These are phyloP conservation scores for Hoplostethus atlanticus DNA, from an alignment of 2,797 vertebrate species.

Conservation along the genomic window DNA sequence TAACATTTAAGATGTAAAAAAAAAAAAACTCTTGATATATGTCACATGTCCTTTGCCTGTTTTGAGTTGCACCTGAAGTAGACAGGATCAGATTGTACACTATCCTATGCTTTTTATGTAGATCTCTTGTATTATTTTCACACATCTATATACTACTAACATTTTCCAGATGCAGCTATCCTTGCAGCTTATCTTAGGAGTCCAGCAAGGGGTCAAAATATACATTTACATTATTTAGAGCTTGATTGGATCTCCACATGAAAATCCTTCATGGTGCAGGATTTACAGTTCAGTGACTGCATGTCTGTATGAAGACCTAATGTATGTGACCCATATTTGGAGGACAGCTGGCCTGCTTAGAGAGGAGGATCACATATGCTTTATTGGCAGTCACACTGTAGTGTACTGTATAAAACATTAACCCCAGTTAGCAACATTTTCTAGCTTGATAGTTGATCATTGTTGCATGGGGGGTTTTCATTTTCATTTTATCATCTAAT, in stretches of 20 bases:
- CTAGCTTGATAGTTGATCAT: not conserved
- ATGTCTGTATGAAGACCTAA: constrained; percentile 47
- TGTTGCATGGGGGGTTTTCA: too few relatives aligned
- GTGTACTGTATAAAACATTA: constrained; percentile 60
- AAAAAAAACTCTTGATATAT: not conserved
- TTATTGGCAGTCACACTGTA: constrained; percentile 48
- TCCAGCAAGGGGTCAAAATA: constrained; percentile 16
- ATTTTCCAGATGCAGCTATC: not conserved
- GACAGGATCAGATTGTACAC: not conserved
- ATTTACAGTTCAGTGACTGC: constrained; percentile 14
- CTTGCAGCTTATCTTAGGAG: too few relatives aligned
- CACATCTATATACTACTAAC: not conserved
- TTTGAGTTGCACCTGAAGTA: constrained; percentile 5
- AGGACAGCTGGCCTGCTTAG: constrained; percentile 70
- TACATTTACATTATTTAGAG: constrained; percentile 45
- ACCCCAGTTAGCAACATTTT: constrained; percentile 58
- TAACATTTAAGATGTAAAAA: not conserved
- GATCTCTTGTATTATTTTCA: not conserved
- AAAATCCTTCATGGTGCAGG: constrained; percentile 45
- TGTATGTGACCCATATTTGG: constrained; percentile 74
- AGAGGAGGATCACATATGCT: constrained; percentile 68
- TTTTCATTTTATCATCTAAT: too few relatives aligned
- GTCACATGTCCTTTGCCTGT: not conserved
- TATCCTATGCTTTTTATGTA: not conserved
- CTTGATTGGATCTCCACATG: constrained; percentile 36